phyloP scores from a whole-genome alignment of 1,140 invertebrate species.

The Hypsibius dujardini region DNA sequence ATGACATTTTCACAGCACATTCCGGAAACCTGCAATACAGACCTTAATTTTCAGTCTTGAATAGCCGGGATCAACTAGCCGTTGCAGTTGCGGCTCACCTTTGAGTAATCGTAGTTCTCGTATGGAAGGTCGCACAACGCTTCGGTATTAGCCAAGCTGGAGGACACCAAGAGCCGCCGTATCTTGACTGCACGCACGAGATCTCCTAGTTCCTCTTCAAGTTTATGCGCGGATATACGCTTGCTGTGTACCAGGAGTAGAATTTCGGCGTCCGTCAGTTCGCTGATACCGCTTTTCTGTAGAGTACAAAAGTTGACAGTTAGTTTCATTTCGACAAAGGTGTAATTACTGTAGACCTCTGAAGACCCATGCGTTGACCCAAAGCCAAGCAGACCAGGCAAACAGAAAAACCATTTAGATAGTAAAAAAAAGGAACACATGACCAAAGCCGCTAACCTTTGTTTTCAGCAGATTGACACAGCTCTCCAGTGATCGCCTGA shows the following conservation, averaged over 20 bases:
- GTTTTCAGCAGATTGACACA: neutral
- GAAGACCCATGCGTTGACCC: too few species aligned
- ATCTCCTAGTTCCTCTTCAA: slow-evolving; percentile 64
- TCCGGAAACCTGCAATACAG: slow-evolving; percentile 50
- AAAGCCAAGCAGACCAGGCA: too few species aligned
- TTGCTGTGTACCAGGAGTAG: slow-evolving; percentile 51
- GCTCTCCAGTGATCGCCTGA: too few species aligned
- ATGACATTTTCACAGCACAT: slow-evolving; percentile 97
- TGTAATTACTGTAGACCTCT: too few species aligned
- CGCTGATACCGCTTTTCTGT: slow-evolving; percentile 22
- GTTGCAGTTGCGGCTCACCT: slow-evolving; percentile 35
- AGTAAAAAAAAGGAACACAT: too few species aligned
- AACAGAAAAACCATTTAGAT: too few species aligned
- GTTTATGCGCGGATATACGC: slow-evolving; percentile 58
- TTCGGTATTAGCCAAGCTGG: slow-evolving; percentile 19
- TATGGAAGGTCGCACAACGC: slow-evolving; percentile 59
- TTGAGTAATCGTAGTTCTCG: slow-evolving; percentile 66
- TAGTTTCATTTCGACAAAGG: too few species aligned
- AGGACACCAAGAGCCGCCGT: slow-evolving; percentile 35
- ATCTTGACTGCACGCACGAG: slow-evolving; percentile 64
- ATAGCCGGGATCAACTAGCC: neutral
- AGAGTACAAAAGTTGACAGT: too few species aligned
- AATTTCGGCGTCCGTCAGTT: slow-evolving; percentile 62
- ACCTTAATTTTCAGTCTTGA: slow-evolving; percentile 15
- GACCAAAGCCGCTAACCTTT: too few species aligned